phyloP scores from a whole-genome alignment of 2,113 vertebrate genomes.

The Hippocampus zosterae region DNA sequence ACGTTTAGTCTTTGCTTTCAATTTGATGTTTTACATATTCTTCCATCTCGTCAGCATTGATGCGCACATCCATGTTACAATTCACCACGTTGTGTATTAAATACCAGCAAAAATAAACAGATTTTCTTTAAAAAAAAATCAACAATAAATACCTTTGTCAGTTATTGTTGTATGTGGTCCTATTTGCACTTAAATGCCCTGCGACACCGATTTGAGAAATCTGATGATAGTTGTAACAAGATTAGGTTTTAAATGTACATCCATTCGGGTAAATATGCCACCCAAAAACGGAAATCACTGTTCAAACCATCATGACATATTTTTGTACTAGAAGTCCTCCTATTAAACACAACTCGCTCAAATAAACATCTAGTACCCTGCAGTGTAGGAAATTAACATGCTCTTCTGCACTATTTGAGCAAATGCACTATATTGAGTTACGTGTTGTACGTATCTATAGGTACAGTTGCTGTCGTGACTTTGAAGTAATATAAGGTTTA shows the following conservation, averaged over 20 bases:
- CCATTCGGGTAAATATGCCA: no score
- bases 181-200: not conserved
- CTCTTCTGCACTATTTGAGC: not conserved
- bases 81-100: not conserved
- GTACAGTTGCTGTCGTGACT: no score
- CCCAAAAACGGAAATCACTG: no score
- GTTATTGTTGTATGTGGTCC: not conserved
- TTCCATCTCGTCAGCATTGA: constrained; percentile 45
- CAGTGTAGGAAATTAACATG: no score
- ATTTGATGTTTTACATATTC: constrained; percentile 43
- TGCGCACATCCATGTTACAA: constrained; percentile 45
- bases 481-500: not conserved
- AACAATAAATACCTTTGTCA: not conserved
- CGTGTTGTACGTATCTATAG: no score
- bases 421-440: not conserved
- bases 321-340: no score
- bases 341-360: not conserved
- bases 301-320: no score
- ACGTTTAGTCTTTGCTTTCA: constrained; percentile 30
- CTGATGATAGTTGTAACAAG: not conserved
- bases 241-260: no score
- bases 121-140: constrained; percentile 12
- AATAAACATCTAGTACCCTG: no score
- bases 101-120: not conserved
- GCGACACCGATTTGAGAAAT: not conserved